phyloP scores from a whole-genome alignment of 2,113 vertebrate species.

The Plecturocebus donacophilus region DNA sequence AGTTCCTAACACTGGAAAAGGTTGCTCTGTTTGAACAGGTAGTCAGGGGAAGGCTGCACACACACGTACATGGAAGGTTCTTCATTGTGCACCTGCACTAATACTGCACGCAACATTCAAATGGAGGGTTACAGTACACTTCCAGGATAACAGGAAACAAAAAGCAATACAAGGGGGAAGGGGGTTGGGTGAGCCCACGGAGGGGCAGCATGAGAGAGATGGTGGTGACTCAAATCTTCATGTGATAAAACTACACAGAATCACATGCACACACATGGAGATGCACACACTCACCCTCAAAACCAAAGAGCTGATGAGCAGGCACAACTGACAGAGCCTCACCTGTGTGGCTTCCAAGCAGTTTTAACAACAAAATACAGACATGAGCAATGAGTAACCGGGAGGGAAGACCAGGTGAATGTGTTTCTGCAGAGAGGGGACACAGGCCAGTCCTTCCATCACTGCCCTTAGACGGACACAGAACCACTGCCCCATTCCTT shows the following conservation, averaged over 20 bases:
- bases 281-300: neutral
- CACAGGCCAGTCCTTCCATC: too few species aligned
- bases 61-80: rapidly evolving
- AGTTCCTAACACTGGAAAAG: neutral
- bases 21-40: rapidly evolving
- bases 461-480: neutral
- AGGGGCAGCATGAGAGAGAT: neutral
- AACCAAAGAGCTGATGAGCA: neutral
- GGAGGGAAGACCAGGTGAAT: too few species aligned
- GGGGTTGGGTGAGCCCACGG: too few species aligned
- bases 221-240: neutral
- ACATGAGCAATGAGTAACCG: rapidly evolving
- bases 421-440: neutral
- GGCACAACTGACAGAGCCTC: neutral
- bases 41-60: rapidly evolving
- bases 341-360: neutral
- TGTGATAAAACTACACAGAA: neutral
- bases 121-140: rapidly evolving
- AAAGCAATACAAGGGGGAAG: neutral
- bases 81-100: rapidly evolving
- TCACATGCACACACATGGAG: too few species aligned
- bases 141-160: neutral
- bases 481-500: neutral
- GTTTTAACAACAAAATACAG: neutral
- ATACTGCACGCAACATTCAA: neutral